Percentiles rank a stretch among this genome's conserved stretches.
Evolutionary conservation across 2,113 vertebrate genomes (phyloP).

Genomic region (Apaloderma vittatum): DNA sequence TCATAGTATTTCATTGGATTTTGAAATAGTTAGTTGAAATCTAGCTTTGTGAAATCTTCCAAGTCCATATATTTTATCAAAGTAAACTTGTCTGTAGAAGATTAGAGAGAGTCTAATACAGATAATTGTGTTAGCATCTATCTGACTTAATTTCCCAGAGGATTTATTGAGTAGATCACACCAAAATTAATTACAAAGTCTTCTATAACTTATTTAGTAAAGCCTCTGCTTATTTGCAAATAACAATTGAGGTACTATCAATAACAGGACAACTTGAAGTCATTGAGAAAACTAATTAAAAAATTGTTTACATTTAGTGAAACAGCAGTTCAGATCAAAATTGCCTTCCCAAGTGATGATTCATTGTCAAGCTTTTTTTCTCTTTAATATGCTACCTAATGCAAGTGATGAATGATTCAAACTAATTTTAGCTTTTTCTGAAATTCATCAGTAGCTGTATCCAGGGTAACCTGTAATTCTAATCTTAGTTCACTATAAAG

Average conservation of each 20-base stretch:
- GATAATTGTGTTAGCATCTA: conserved; percentile 20
- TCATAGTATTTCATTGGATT: not conserved
- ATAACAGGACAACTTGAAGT: conserved; percentile 10
- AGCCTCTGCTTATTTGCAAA: conserved; percentile 10
- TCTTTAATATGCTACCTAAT: not conserved
- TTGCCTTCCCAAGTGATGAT: conserved; percentile 6
- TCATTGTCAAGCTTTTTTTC: not conserved
- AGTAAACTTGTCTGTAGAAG: not conserved
- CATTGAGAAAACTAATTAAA: conserved; percentile 44
- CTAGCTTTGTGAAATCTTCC: not conserved
- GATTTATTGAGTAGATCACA: conserved; percentile 28
- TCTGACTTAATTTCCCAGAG: conserved; percentile 36
- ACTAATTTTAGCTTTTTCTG: not conserved
- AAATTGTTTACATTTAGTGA: conserved; percentile 53
- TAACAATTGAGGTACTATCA: not conserved
- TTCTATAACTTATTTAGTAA: conserved; percentile 45
- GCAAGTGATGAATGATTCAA: not conserved
- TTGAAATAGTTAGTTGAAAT: not conserved
- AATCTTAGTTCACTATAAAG: not conserved
- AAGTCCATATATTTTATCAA: not conserved
- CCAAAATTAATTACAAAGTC: conserved; percentile 55
- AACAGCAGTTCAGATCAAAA: conserved; percentile 30
- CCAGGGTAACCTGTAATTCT: conserved; percentile 25
- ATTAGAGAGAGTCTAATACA: not conserved
- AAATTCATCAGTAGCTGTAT: conserved; percentile 2